Evolutionary conservation across 1,140 invertebrate species (phyloP), one percentile per base, ranked within the genome.

Genomic region (Liolophura sinensis): DNA sequence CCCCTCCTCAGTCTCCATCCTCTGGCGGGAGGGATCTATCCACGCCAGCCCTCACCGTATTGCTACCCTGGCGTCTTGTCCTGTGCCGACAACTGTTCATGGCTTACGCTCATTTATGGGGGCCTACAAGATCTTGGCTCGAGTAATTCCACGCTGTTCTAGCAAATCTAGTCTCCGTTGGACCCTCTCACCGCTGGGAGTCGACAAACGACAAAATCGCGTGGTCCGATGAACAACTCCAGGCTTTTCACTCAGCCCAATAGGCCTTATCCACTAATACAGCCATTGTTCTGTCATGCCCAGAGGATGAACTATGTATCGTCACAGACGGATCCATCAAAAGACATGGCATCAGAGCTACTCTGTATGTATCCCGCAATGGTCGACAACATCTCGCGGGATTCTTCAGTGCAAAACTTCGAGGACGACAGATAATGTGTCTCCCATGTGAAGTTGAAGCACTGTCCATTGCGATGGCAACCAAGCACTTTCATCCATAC

Each of bases 381-480:
- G n/a, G 58, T 3, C 47, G 63, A 20, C 15, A 62, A 25, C 31
- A 14, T 18, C 54, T 72, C 15, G 65, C 71, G 5, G 65, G 62
- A 16, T 73, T 71, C 46, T 73, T 73, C 25, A 68, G 68, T 51
- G 62, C 62, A 3, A 68, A 70, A 58, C 60, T 65, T 7, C 22
- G 65, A 12, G 63, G 68, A 50, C 65, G 59, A 14, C 68, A 70
- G n/a, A n/a, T 46, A 18, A 64, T 46, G 15, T 73, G 73, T 68
- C 16, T 74, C 54, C 68, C 68, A 24, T 74, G 71, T 60, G 71
- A 73, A 50, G 52, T 75, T 25, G 71, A 69, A 40, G 71, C 71
- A 1, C 55, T 73, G 24, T 50, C 48, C 7, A 75, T 75, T 27
- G 64, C n/a, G n/a, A n/a, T n/a, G n/a, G n/a, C n/a, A n/a, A n/a